A percentile compares a stretch with the other conserved stretches of the same genome.
Evolutionary conservation across 2,113 vertebrate species (phyloP).

Genomic region (Coracopsis vasa): DNA sequence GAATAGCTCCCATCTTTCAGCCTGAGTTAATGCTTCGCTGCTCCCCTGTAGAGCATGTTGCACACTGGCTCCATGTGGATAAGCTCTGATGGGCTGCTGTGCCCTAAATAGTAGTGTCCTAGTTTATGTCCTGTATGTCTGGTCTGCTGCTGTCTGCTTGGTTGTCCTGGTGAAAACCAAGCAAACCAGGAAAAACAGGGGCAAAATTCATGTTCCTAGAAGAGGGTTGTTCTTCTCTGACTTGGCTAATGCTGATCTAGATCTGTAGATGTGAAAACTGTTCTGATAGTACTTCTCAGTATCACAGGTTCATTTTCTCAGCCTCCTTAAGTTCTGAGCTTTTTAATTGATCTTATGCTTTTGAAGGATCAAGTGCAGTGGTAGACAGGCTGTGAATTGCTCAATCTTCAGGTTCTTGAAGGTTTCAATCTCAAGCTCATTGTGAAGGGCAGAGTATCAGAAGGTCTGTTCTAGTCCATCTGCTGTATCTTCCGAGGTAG

Average conservation of each 20-base stretch:
- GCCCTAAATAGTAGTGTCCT: constrained; percentile 52
- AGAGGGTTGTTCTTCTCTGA: neutral
- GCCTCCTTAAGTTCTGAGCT: neutral
- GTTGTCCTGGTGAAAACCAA: neutral
- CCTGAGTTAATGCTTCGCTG: neutral
- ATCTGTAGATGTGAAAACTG: neutral
- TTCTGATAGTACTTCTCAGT: neutral
- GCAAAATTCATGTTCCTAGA: neutral
- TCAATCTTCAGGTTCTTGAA: neutral
- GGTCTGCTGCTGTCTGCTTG: neutral
- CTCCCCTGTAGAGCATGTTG: neutral
- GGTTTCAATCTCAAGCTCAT: neutral
- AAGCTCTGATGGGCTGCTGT: constrained; percentile 43
- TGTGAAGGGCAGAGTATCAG: neutral
- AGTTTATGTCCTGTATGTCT: neutral
- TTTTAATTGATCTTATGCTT: neutral
- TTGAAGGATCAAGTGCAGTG: neutral
- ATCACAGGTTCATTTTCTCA: neutral
- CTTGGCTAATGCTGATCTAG: neutral
- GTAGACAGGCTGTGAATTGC: neutral
- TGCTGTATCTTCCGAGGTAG: neutral
- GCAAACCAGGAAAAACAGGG: neutral
- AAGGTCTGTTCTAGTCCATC: neutral
- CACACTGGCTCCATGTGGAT: constrained; percentile 3
- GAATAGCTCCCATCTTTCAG: neutral